A percentile compares a stretch with the other conserved stretches of the same genome.
Conservation (phyloP, 1,140 invertebrate genomes). For the Nymphalis io region DNA sequence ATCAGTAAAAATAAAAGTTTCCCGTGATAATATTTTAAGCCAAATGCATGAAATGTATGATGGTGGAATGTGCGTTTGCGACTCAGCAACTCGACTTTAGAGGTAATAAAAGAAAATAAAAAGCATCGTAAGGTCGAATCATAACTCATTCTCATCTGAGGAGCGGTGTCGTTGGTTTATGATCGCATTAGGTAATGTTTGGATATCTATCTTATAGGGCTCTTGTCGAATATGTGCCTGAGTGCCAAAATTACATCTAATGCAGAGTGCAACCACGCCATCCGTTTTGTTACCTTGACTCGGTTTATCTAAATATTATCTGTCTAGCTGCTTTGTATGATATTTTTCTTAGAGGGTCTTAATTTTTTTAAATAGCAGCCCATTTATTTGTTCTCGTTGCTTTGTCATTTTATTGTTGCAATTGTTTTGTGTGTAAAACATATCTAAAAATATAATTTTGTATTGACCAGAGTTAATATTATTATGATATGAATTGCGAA, state of each 20-base stretch:
- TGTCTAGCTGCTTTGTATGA: too few relatives aligned
- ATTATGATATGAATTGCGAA: too few relatives aligned
- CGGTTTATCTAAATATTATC: neutral
- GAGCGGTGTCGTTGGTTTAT: constrained; percentile 48
- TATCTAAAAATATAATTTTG: too few relatives aligned
- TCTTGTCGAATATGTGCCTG: constrained; percentile 41
- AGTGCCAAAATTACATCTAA: neutral
- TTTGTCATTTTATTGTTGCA: too few relatives aligned
- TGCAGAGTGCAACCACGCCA: neutral
- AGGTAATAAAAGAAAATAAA: constrained; percentile 72
- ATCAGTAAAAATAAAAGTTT: constrained; percentile 25
- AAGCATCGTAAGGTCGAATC: constrained; percentile 58
- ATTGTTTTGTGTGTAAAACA: too few relatives aligned
- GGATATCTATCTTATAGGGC: constrained; percentile 47
- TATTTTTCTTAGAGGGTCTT: too few relatives aligned
- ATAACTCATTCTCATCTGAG: constrained; percentile 70
- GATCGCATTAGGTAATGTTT: constrained; percentile 67
- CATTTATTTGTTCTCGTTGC: too few relatives aligned
- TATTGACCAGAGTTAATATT: too few relatives aligned
- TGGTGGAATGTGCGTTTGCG: constrained; percentile 44
- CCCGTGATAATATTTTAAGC: constrained; percentile 46
- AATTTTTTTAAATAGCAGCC: too few relatives aligned
- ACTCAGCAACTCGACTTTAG: constrained; percentile 57
- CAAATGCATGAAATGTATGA: constrained; percentile 39
- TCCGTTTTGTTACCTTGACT: neutral